Evolutionary conservation across 2,888 invertebrate species (phyloP).

Genomic region (Camponotus fellah): DNA sequence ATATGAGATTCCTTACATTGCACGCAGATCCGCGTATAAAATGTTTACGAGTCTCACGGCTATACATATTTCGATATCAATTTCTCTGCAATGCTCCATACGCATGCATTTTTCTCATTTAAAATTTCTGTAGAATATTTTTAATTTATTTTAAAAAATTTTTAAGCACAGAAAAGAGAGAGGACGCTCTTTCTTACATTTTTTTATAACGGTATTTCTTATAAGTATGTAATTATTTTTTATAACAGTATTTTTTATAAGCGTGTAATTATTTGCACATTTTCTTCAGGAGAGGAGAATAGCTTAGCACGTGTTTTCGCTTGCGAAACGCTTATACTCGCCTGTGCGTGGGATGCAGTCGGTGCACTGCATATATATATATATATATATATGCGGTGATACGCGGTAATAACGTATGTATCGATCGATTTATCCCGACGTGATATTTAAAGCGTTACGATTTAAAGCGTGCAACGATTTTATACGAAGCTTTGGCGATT

Average conservation of each 20-base stretch:
- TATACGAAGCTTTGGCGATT: conserved; percentile 50
- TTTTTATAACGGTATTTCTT: background rate
- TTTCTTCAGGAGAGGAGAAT: background rate
- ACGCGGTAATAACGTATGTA: conserved; percentile 44
- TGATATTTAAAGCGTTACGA: background rate
- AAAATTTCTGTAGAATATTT: background rate
- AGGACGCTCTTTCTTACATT: background rate
- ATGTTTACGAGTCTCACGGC: conserved; percentile 41
- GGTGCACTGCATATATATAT: conserved; percentile 3
- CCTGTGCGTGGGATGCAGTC: conserved; percentile 26
- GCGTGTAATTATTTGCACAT: background rate
- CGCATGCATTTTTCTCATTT: background rate
- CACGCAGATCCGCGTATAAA: conserved; percentile 5
- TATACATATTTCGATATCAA: conserved; percentile 4
- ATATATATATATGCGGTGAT: background rate
- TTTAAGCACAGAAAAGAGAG: background rate
- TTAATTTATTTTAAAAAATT: background rate
- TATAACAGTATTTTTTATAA: background rate
- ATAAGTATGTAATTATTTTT: too few species aligned
- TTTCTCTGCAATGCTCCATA: background rate
- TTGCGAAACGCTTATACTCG: background rate
- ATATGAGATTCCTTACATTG: background rate
- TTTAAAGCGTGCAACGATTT: conserved; percentile 53
- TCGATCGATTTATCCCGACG: conserved; percentile 56
- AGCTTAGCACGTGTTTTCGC: conserved; percentile 21